Conservation (phyloP, 2,113 vertebrate species). For the Benitochromis conjunctus region DNA sequence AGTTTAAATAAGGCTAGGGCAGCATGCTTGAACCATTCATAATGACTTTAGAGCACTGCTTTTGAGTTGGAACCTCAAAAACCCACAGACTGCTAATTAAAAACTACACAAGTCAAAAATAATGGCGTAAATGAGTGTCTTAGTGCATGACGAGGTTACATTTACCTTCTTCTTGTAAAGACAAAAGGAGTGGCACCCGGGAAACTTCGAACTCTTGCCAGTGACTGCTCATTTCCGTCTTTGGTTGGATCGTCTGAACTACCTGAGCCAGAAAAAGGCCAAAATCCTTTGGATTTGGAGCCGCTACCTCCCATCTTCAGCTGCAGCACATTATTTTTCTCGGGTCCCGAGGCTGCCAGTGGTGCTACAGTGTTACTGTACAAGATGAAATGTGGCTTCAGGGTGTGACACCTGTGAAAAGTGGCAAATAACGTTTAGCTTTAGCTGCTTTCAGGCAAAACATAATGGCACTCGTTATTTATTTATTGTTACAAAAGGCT, state of each 20-base stretch:
- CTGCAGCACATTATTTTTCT: slow-evolving; percentile 78
- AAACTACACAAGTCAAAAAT: not conserved
- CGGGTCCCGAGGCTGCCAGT: slow-evolving; percentile 46
- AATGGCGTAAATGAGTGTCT: not conserved
- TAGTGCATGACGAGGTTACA: not conserved
- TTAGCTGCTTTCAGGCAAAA: not conserved
- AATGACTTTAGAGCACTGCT: not conserved
- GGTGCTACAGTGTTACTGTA: slow-evolving; percentile 30
- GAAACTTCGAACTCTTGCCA: slow-evolving; percentile 77
- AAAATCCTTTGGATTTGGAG: slow-evolving; percentile 89
- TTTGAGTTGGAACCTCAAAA: not conserved
- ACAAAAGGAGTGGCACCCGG: slow-evolving; percentile 85
- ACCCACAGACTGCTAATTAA: not conserved
- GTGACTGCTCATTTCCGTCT: slow-evolving; percentile 78
- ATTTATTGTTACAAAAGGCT: not conserved
- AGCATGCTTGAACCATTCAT: not conserved
- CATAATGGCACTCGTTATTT: not conserved
- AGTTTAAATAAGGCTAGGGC: not conserved
- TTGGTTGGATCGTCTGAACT: slow-evolving; percentile 71
- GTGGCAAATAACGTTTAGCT: not conserved
- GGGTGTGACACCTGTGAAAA: slow-evolving; percentile 11
- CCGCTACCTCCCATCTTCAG: slow-evolving; percentile 90
- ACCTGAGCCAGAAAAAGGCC: slow-evolving; percentile 86
- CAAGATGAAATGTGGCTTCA: not conserved
- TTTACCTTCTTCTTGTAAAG: slow-evolving; percentile 89